These are phyloP conservation scores for Echinarachnius parma DNA, from an alignment of 53 echinoderm and acorn worm species.

Conservation along the genomic window DNA sequence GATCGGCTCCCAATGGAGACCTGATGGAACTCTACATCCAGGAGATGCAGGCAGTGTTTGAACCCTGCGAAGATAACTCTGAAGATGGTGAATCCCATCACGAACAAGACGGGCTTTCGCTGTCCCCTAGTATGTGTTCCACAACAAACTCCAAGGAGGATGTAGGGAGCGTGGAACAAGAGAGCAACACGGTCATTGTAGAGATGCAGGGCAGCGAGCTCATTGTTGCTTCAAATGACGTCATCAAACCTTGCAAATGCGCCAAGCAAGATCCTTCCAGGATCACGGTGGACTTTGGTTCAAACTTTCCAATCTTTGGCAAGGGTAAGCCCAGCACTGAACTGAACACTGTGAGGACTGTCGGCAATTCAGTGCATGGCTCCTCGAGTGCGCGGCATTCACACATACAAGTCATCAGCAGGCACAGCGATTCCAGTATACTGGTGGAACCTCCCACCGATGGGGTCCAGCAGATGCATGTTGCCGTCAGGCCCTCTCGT, in stretches of 20 bases:
- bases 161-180: not conserved
- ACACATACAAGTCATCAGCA: slow-evolving; percentile 16
- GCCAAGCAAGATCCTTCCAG: slow-evolving; percentile 16
- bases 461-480: slow-evolving; percentile 23
- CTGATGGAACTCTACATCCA: slow-evolving; percentile 64
- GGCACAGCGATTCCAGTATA: slow-evolving; percentile 48
- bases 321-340: slow-evolving; percentile 85
- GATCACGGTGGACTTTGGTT: slow-evolving; percentile 36
- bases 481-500: slow-evolving; percentile 41
- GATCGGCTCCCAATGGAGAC: slow-evolving; percentile 71
- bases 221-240: slow-evolving; percentile 22
- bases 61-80: not conserved
- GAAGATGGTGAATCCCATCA: not conserved
- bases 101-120: not conserved
- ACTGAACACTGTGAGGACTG: slow-evolving; percentile 58
- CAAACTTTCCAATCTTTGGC: slow-evolving; percentile 67
- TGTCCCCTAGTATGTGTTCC: slow-evolving; percentile 6
- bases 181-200: slow-evolving; percentile 17
- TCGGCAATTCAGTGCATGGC: slow-evolving; percentile 51
- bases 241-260: slow-evolving; percentile 12
- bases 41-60: slow-evolving; percentile 11
- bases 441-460: slow-evolving; percentile 28
- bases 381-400: not conserved
- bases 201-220: slow-evolving; percentile 20
- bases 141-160: slow-evolving; percentile 6